Conservation (phyloP, 2,113 vertebrate genomes). For the Cricetomys ansorgei region DNA sequence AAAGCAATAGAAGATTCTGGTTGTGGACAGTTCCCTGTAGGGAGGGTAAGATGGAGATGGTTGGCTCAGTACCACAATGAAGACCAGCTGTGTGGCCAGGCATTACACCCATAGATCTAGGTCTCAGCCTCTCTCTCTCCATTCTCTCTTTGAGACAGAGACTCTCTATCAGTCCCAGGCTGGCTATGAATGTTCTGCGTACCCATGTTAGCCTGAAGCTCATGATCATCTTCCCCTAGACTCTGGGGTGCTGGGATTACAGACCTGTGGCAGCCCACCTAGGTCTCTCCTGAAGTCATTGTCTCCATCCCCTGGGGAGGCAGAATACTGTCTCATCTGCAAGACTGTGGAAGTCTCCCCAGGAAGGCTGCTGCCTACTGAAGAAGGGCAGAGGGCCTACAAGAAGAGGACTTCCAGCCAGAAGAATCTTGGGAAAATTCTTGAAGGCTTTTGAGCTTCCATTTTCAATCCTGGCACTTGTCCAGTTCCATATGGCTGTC, state of each 20-base stretch:
- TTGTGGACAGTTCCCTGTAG: not conserved
- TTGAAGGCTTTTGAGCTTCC: not conserved
- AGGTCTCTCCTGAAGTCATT: not conserved
- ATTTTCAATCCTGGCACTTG: not conserved
- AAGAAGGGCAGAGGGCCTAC: not conserved
- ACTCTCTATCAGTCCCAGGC: not conserved
- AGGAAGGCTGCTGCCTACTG: not conserved
- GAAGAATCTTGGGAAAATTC: not conserved
- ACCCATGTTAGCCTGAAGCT: not conserved
- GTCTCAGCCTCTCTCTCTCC: not conserved
- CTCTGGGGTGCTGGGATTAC: not conserved
- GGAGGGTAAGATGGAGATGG: not conserved
- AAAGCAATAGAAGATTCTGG: not conserved
- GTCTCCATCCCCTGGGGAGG: not conserved
- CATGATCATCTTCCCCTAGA: not conserved
- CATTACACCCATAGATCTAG: no score
- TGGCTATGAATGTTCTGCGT: not conserved
- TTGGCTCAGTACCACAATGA: not conserved
- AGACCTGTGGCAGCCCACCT: not conserved
- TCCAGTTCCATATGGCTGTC: no score
- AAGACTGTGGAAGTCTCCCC: not conserved
- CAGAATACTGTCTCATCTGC: not conserved
- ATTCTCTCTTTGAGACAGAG: not conserved
- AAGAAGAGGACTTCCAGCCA: not conserved
- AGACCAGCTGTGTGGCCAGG: not conserved